phyloP scores from a whole-genome alignment of 1,140 invertebrate species.

The Orussus abietinus region DNA sequence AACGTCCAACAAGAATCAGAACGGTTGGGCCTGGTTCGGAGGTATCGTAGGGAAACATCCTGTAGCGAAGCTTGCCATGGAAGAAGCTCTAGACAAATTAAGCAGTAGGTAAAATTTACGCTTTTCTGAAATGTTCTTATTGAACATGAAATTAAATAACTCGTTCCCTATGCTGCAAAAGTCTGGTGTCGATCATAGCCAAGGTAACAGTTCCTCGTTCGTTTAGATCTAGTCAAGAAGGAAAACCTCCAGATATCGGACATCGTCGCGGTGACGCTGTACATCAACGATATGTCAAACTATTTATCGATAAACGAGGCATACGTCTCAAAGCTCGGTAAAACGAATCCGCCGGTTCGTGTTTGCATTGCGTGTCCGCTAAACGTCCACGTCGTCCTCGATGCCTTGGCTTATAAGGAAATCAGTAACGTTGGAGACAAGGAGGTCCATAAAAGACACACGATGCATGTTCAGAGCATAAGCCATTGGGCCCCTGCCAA shows the following conservation, averaged over 20 bases:
- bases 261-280: constrained; percentile 76
- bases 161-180: constrained; percentile 10
- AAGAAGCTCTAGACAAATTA: constrained; percentile 68
- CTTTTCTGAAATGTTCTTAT: constrained; percentile 21
- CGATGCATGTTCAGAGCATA: constrained; percentile 90
- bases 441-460: constrained; percentile 56
- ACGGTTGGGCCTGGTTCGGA: constrained; percentile 79
- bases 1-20: constrained; percentile 60
- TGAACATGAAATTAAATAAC: constrained; percentile 2
- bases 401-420: constrained; percentile 67
- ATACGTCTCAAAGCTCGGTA: constrained; percentile 71
- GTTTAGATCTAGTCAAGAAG: constrained; percentile 56
- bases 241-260: constrained; percentile 62
- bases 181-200: too few relatives aligned
- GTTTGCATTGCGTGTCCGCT: constrained; percentile 83
- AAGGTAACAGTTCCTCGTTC: too few relatives aligned
- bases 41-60: constrained; percentile 65
- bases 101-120: constrained; percentile 69
- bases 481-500: constrained; percentile 96
- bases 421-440: constrained; percentile 39
- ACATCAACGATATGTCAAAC: constrained; percentile 75
- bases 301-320: constrained; percentile 74
- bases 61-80: constrained; percentile 55
- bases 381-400: constrained; percentile 71
- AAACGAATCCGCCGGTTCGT: constrained; percentile 81